Conservation (phyloP, 92 coral and sea anemone genomes). For the Zoanthus solanderi region DNA sequence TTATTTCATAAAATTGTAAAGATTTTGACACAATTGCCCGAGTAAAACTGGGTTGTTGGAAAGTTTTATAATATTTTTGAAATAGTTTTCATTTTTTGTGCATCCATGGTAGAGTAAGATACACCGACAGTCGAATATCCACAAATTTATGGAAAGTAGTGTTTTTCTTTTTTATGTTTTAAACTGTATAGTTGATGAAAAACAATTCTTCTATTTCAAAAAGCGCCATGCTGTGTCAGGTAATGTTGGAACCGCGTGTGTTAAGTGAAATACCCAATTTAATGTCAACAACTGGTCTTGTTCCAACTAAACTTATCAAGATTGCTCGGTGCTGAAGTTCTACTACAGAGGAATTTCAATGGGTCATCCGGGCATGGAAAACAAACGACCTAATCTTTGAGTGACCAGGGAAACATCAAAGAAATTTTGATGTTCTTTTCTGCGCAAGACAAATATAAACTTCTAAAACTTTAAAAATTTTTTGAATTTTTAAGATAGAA, state of each 20-base stretch:
- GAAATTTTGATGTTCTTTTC: not conserved
- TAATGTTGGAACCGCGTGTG: not conserved
- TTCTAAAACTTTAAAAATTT: not conserved
- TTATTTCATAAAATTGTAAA: not conserved
- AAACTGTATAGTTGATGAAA: conserved; percentile 11
- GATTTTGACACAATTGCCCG: not conserved
- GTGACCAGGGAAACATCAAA: not conserved
- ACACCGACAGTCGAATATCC: not conserved
- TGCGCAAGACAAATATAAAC: not conserved
- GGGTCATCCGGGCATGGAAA: no score
- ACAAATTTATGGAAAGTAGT: not conserved
- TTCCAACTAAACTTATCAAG: not conserved
- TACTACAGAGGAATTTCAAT: not conserved
- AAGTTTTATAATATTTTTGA: not conserved
- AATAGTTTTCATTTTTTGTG: not conserved
- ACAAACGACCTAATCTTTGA: not conserved
- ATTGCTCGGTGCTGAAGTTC: conserved; percentile 1
- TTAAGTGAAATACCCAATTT: conserved; percentile 1
- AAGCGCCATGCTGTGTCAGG: not conserved
- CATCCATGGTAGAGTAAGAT: not conserved
- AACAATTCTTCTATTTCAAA: not conserved
- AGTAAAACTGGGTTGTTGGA: not conserved
- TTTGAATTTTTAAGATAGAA: not conserved
- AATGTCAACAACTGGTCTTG: conserved; percentile 23
- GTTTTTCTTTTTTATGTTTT: not conserved